phyloP scores from a whole-genome alignment of 2,888 invertebrate genomes.

The Lomographa bimaculata region DNA sequence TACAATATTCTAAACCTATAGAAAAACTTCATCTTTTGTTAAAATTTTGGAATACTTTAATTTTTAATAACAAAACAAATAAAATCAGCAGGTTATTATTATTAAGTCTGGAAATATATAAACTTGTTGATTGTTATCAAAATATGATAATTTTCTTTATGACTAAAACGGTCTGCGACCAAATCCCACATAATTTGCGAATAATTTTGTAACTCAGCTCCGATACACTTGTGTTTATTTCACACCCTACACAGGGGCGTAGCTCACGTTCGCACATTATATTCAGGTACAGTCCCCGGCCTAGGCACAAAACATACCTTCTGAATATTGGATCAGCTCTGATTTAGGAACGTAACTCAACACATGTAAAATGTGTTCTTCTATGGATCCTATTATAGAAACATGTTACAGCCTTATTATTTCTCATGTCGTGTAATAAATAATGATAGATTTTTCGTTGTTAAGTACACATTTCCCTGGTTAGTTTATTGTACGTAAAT shows the following conservation, averaged over 20 bases:
- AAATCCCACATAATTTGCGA: conserved; percentile 1
- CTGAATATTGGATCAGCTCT: conserved; percentile 12
- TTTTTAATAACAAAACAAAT: no score
- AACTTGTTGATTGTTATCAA: no score
- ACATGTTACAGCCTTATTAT: conserved; percentile 12
- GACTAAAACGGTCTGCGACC: no score
- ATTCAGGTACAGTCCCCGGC: not conserved
- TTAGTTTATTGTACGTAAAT: conserved; percentile 8
- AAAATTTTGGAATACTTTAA: no score
- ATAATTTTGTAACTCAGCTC: not conserved
- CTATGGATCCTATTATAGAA: not conserved
- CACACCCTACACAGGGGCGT: not conserved
- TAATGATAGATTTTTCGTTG: conserved; percentile 3
- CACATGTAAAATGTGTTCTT: conserved; percentile 2
- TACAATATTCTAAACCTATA: no score
- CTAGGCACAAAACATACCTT: not conserved
- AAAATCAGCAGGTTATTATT: no score
- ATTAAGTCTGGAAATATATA: no score
- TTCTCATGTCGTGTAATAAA: conserved; percentile 5
- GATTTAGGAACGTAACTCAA: conserved; percentile 5
- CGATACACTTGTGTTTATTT: not conserved
- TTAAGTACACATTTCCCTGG: conserved; percentile 8
- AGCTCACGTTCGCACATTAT: conserved; percentile 2
- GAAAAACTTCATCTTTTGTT: no score
- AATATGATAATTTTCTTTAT: no score